These are phyloP conservation scores for Philopedon plagiatum DNA, from an alignment of 2,888 invertebrate species.

Conservation along the genomic window DNA sequence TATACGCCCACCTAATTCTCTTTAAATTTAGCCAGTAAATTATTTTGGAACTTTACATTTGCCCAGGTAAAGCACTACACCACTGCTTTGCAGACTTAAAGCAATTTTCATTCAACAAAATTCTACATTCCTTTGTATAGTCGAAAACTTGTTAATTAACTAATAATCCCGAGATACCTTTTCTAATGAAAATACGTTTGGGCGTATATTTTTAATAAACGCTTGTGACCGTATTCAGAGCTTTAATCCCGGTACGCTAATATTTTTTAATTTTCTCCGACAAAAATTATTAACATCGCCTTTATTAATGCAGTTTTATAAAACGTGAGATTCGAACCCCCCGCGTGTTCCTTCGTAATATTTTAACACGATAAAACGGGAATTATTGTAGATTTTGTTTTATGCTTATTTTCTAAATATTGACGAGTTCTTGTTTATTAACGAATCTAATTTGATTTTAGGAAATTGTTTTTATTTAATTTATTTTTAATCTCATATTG, in stretches of 20 bases:
- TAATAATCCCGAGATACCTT: slow-evolving; percentile 18
- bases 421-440: too few relatives aligned
- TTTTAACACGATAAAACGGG: slow-evolving; percentile 7
- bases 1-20: too few relatives aligned
- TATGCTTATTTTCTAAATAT: too few relatives aligned
- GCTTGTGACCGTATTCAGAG: slow-evolving; percentile 22
- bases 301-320: slow-evolving; percentile 43
- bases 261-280: slow-evolving; percentile 44
- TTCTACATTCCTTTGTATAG: background rate
- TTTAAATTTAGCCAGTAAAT: too few relatives aligned
- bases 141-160: slow-evolving; percentile 20
- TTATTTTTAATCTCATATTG: too few relatives aligned
- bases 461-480: too few relatives aligned
- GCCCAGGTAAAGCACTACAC: too few relatives aligned
- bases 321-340: slow-evolving; percentile 38
- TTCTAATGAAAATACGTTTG: slow-evolving; percentile 36
- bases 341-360: slow-evolving; percentile 27
- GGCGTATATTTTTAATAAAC: slow-evolving; percentile 40
- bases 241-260: slow-evolving; percentile 41
- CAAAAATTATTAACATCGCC: slow-evolving; percentile 41
- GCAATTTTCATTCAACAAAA: background rate
- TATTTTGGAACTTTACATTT: too few relatives aligned
- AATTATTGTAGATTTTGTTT: slow-evolving; percentile 6
- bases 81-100: background rate
- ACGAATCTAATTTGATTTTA: too few relatives aligned